Evolutionary conservation across 2,888 invertebrate species (phyloP).

Genomic region (Phaonia tiefii): DNA sequence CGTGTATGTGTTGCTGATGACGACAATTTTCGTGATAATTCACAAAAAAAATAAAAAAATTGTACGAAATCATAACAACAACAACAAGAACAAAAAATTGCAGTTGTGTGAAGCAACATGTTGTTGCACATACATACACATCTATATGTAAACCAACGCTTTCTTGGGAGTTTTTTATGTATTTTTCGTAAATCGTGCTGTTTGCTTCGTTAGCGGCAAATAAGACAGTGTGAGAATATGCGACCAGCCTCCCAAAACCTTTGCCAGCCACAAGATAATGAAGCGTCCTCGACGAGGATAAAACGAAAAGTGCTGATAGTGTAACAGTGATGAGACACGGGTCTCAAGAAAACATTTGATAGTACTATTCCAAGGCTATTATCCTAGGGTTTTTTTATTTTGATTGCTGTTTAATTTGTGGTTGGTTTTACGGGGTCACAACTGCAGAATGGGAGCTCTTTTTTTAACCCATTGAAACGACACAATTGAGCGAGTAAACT

Average conservation of each 20-base stretch:
- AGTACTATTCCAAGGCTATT: no score
- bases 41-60: slow-evolving; percentile 26
- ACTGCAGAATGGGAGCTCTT: no score
- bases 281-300: slow-evolving; percentile 72
- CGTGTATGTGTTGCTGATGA: slow-evolving; percentile 45
- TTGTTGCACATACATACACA: slow-evolving; percentile 37
- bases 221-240: neutral
- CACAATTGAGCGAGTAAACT: no score
- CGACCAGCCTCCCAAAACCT: slow-evolving; percentile 45
- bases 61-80: slow-evolving; percentile 44
- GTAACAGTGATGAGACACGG: no score
- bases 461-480: no score
- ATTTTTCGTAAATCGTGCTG: slow-evolving; percentile 5
- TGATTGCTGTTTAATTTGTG: no score
- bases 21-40: slow-evolving; percentile 73
- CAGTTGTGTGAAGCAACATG: slow-evolving; percentile 63
- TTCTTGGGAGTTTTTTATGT: slow-evolving; percentile 44
- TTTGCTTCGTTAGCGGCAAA: neutral
- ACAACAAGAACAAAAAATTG: slow-evolving; percentile 54
- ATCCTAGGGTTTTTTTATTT: no score
- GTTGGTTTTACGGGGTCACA: no score
- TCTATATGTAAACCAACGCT: no score
- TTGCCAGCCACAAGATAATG: slow-evolving; percentile 75
- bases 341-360: no score
- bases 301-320: no score